Conservation (phyloP, 1,140 invertebrate species). For the Bombyx mori region DNA sequence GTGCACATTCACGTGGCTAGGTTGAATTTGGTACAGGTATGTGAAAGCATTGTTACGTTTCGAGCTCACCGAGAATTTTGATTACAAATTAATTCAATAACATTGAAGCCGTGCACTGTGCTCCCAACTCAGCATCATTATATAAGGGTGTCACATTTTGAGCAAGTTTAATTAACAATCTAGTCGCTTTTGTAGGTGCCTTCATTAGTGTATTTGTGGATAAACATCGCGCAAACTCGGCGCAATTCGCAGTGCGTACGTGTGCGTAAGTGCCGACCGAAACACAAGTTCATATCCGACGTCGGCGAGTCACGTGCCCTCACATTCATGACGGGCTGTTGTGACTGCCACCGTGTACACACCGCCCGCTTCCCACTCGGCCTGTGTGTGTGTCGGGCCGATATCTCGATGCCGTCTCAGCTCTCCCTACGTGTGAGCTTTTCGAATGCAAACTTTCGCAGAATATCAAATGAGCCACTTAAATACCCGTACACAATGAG, state of each 20-base stretch:
- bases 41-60: neutral
- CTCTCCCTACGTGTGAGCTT: slow-evolving; percentile 52
- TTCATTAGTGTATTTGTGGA: slow-evolving; percentile 71
- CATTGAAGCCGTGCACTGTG: slow-evolving; percentile 61
- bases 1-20: too few relatives aligned
- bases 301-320: slow-evolving; percentile 19
- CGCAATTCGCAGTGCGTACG: slow-evolving; percentile 26
- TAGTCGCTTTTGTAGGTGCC: slow-evolving; percentile 68
- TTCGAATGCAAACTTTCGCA: slow-evolving; percentile 64
- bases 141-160: slow-evolving; percentile 69
- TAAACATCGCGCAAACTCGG: slow-evolving; percentile 61
- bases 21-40: neutral
- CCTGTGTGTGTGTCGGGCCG: slow-evolving; percentile 32
- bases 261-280: slow-evolving; percentile 12
- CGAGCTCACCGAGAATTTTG: slow-evolving; percentile 56
- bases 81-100: slow-evolving; percentile 67
- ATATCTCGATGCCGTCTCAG: slow-evolving; percentile 40
- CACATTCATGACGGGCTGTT: slow-evolving; percentile 16
- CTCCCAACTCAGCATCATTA: slow-evolving; percentile 57
- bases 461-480: slow-evolving; percentile 70
- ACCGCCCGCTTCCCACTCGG: slow-evolving; percentile 5
- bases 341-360: slow-evolving; percentile 12
- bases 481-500: slow-evolving; percentile 63
- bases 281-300: slow-evolving; percentile 16
- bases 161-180: slow-evolving; percentile 71